Conservation (phyloP, 1,140 invertebrate species). For the Ceratitis capitata region DNA sequence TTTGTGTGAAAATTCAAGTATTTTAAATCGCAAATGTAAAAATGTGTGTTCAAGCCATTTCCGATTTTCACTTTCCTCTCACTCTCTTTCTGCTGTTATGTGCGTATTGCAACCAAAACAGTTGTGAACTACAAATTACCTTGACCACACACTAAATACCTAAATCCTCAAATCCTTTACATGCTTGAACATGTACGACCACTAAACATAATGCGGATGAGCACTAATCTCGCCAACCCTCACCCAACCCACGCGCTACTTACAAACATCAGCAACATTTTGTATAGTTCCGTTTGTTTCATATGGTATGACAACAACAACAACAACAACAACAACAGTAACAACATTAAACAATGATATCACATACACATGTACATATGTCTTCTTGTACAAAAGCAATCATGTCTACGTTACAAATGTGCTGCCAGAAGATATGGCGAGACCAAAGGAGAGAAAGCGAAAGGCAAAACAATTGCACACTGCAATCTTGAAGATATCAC, state of each 20-base stretch:
- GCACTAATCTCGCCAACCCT: neutral
- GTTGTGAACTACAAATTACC: neutral
- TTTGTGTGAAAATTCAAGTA: too few relatives aligned
- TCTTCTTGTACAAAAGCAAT: neutral
- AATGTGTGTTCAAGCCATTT: too few relatives aligned
- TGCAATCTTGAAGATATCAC: neutral
- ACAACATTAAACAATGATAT: neutral
- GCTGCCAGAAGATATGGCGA: too few relatives aligned
- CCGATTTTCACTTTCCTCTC: too few relatives aligned
- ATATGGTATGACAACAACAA: neutral
- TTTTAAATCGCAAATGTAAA: too few relatives aligned
- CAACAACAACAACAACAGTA: too few relatives aligned
- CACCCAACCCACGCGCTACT: neutral
- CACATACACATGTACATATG: neutral
- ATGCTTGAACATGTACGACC: constrained; percentile 6
- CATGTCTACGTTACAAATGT: neutral
- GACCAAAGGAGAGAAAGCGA: neutral
- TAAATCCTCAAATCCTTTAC: neutral
- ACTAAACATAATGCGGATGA: neutral
- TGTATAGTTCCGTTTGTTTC: neutral
- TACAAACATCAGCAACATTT: neutral
- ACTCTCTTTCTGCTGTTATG: neutral
- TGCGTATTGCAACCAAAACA: neutral
- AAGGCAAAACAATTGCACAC: neutral
- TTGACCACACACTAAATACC: neutral